Evolutionary conservation across 2,888 invertebrate species (phyloP).

Genomic region (Maniola hyperantus): DNA sequence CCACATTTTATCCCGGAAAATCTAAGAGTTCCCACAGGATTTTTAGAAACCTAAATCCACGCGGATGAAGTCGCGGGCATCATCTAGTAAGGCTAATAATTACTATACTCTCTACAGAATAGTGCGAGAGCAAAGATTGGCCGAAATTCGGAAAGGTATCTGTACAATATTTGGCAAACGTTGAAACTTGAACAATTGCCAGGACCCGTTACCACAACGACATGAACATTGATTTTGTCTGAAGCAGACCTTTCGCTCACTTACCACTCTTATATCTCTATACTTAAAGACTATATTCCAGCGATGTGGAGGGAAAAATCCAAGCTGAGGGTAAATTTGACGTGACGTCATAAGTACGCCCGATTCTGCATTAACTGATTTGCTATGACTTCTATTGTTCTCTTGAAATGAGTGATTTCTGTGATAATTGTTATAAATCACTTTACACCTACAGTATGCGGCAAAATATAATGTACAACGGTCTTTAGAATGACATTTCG

Average conservation of each 20-base stretch:
- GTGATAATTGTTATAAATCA: too few relatives aligned
- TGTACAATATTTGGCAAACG: conserved; percentile 20
- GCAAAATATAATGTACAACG: too few relatives aligned
- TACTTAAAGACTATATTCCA: conserved; percentile 3
- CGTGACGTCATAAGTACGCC: conserved; percentile 9
- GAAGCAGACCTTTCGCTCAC: neutral
- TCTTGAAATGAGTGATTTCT: neutral
- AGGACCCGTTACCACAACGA: conserved; percentile 21
- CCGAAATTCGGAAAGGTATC: conserved; percentile 11
- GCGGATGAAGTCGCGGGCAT: too few relatives aligned
- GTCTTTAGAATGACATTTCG: too few relatives aligned
- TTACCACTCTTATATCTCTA: neutral
- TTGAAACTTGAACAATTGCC: conserved; percentile 31
- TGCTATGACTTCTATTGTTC: conserved; percentile 4
- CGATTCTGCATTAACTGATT: neutral
- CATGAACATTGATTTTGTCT: conserved; percentile 29
- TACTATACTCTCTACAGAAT: neutral
- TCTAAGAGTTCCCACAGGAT: too few relatives aligned
- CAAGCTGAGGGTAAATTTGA: conserved; percentile 7
- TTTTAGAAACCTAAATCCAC: too few relatives aligned
- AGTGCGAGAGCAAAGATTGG: neutral
- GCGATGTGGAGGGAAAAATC: neutral
- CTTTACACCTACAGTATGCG: too few relatives aligned
- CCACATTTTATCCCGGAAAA: too few relatives aligned
- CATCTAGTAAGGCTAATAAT: neutral